Base-by-base conservation (phyloP, 2,888 invertebrate genomes). In the Neria commutata region DNA sequence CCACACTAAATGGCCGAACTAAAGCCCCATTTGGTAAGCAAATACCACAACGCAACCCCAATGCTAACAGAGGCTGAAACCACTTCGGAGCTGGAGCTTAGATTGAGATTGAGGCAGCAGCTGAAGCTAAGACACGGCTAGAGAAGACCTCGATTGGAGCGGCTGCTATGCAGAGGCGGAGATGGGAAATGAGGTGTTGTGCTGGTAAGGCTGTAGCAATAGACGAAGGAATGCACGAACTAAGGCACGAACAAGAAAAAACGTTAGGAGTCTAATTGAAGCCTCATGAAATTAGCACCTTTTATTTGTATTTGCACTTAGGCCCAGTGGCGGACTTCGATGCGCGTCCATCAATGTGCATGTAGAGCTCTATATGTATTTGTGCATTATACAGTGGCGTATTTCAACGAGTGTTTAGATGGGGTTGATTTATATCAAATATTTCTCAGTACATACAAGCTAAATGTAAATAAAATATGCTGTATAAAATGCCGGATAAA, bases 271-370 rank as follows among this genome's bases (percentile, higher is more conserved):
- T 72, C 77, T 78, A 78, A 77, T 78, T 78, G 68, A 72, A 77
- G 71, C 68, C 71, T 75, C 77, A 76, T 75, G 78, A 77, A 77
- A 72, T 78, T 78, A 76, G 67, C 78, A 75, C 77, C 75, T 78
- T 61, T 62, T 75, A 69, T 69, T 78, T 74, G 67, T 64, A 55
- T 67, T 77, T 73, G 66, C 67, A 72, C 66, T 78, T 71, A 57
- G 63, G 66, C 56, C 60, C 49, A 51, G 14, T 51, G 42, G 21
- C 29, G 33, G 51, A 56, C 53, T 48, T 42, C 47, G 49, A 29
- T 48, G 21, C 17, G 65, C 58, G 34, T 52, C 29, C 14, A 33
- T 19, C 8, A 46, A 33, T 50, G 34, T 50, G 19, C 1, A 19
- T 19, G 11, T 19, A 10, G 29, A 21, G 5, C 1, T 19, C 40